phyloP scores from a whole-genome alignment of 2,113 vertebrate genomes.

The Scomber japonicus region DNA sequence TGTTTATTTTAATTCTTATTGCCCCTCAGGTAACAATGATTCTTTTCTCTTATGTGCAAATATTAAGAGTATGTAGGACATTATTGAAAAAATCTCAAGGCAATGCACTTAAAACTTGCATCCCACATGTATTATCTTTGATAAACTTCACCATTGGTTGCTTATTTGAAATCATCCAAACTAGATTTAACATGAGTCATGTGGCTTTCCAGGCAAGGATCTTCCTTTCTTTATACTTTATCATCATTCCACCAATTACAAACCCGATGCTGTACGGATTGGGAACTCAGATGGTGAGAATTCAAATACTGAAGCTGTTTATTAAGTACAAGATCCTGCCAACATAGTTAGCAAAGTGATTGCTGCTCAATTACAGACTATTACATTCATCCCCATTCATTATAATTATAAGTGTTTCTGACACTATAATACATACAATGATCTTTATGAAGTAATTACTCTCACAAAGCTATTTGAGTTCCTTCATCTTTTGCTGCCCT shows the following conservation, averaged over 20 bases:
- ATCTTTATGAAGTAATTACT: neutral
- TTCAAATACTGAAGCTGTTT: slow-evolving; percentile 61
- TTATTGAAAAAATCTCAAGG: slow-evolving; percentile 45
- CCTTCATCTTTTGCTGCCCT: too few species aligned
- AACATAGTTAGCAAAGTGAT: neutral
- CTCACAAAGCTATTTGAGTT: too few species aligned
- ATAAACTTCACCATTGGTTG: slow-evolving; percentile 54
- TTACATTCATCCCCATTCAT: too few species aligned
- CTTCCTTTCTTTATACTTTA: slow-evolving; percentile 68
- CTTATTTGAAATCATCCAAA: slow-evolving; percentile 61
- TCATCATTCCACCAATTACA: slow-evolving; percentile 52
- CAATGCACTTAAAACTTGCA: slow-evolving; percentile 80
- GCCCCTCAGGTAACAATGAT: slow-evolving; percentile 58
- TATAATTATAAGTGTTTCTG: neutral
- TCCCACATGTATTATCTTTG: slow-evolving; percentile 81
- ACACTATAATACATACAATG: neutral
- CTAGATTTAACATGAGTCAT: slow-evolving; percentile 58
- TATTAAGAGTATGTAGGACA: slow-evolving; percentile 59
- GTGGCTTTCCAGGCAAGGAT: slow-evolving; percentile 17
- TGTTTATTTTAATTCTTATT: neutral
- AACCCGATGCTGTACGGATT: slow-evolving; percentile 77
- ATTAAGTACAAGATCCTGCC: slow-evolving; percentile 31
- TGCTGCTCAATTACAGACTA: neutral
- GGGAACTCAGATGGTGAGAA: slow-evolving; percentile 55
- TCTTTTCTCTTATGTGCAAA: slow-evolving; percentile 73